These are phyloP conservation scores for Pyrrhia umbra DNA, from an alignment of 2,888 invertebrate genomes.

Conservation along the genomic window DNA sequence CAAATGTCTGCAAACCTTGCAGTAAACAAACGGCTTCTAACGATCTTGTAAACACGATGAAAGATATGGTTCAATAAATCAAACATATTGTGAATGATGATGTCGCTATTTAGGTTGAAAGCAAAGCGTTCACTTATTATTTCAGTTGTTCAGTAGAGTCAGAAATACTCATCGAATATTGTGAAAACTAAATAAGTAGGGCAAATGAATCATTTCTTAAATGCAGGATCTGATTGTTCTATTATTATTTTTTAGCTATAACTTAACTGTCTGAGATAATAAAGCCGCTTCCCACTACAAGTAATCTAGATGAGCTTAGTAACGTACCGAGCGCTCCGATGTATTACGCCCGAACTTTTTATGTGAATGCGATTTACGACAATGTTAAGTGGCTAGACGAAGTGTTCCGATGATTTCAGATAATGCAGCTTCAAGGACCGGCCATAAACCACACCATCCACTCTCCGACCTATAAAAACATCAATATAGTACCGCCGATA, in stretches of 20 bases:
- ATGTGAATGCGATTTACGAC: conserved; percentile 67
- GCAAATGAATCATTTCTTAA: conserved; percentile 1
- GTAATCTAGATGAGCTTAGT: neutral
- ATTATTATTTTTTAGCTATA: neutral
- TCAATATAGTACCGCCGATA: conserved; percentile 35
- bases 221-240: neutral
- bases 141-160: conserved; percentile 29
- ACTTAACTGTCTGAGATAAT: neutral
- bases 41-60: conserved; percentile 39
- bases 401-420: conserved; percentile 62
- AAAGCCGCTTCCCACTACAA: neutral
- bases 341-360: conserved; percentile 59
- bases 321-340: neutral
- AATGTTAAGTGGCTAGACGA: conserved; percentile 67
- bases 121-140: conserved; percentile 25
- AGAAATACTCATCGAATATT: conserved; percentile 16
- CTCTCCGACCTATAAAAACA: conserved; percentile 53
- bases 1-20: conserved; percentile 24
- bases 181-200: conserved; percentile 1
- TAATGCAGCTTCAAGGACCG: conserved; percentile 72
- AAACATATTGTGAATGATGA: conserved; percentile 29
- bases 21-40: conserved; percentile 41
- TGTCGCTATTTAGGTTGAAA: conserved; percentile 7
- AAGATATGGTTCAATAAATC: conserved; percentile 46
- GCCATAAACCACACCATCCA: conserved; percentile 50